Percentiles rank a stretch among this genome's conserved stretches.
Conservation (phyloP, 2,797 vertebrate species). For the Heteromormyrus szaboi region DNA sequence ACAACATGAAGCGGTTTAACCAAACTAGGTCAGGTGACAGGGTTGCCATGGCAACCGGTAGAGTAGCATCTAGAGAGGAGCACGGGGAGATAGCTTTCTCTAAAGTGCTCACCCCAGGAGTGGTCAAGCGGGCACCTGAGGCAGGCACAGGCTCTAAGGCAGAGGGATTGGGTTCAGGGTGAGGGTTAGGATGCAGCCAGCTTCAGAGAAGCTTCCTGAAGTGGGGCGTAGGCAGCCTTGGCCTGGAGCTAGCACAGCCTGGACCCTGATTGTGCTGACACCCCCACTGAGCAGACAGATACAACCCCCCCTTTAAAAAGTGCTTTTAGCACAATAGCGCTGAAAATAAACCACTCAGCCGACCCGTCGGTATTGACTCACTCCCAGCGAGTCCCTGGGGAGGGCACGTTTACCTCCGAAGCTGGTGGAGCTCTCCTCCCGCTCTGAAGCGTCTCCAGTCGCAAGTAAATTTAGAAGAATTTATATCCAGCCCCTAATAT, state of each 20-base stretch:
- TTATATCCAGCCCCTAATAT: neutral
- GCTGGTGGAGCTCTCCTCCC: neutral
- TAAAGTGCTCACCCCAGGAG: neutral
- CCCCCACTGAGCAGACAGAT: neutral
- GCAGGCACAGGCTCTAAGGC: neutral
- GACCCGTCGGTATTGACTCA: neutral
- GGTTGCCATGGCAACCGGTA: neutral
- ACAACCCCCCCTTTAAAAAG: neutral
- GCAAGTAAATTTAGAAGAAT: neutral
- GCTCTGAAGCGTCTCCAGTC: neutral
- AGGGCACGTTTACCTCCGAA: neutral
- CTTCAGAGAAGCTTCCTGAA: neutral
- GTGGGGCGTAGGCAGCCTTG: neutral
- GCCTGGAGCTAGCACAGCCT: neutral
- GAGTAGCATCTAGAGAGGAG: neutral
- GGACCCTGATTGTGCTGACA: neutral
- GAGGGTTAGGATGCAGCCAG: neutral
- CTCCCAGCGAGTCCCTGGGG: neutral
- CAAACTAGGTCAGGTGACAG: neutral
- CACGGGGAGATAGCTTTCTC: neutral
- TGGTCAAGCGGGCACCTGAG: neutral
- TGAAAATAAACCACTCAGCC: slow-evolving; percentile 13
- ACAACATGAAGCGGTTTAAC: neutral
- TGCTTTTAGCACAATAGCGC: neutral
- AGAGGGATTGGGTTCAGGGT: neutral